These are phyloP conservation scores for Atrichornis clamosus DNA, from an alignment of 2,113 vertebrate genomes.

Conservation along the genomic window DNA sequence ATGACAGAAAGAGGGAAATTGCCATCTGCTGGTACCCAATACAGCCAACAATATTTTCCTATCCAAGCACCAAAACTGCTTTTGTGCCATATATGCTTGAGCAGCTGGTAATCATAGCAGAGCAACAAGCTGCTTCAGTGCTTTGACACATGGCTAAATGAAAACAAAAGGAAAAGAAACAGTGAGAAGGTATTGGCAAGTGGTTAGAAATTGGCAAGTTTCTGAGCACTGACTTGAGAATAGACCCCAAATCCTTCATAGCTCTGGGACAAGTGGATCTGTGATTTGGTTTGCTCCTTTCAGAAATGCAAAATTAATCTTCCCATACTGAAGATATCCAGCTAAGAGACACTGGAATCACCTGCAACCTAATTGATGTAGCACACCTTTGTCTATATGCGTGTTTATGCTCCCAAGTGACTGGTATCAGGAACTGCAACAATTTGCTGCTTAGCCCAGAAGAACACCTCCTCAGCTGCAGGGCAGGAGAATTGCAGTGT, in stretches of 20 bases:
- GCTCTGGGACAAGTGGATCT: not conserved
- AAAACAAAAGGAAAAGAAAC: not conserved
- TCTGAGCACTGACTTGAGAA: not conserved
- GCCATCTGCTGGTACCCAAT: slow-evolving; percentile 29
- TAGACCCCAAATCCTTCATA: not conserved
- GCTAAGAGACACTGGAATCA: not conserved
- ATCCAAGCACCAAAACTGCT: slow-evolving; percentile 2
- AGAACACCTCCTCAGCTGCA: not conserved
- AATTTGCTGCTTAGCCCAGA: not conserved
- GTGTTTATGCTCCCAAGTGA: not conserved
- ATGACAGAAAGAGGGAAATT: slow-evolving; percentile 40
- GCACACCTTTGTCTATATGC: accelerated
- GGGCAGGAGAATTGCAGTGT: not conserved
- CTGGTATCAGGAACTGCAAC: not conserved
- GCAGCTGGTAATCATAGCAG: not conserved
- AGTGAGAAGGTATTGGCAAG: not conserved
- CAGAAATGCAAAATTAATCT: not conserved
- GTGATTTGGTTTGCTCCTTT: not conserved
- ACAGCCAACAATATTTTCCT: slow-evolving; percentile 39
- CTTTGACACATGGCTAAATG: not conserved
- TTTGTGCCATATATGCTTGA: not conserved
- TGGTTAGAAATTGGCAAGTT: not conserved
- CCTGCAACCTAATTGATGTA: not conserved
- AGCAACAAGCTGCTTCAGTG: not conserved
- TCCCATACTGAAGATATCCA: not conserved